phyloP scores from a whole-genome alignment of 2,113 vertebrate species.

The Passer domesticus region DNA sequence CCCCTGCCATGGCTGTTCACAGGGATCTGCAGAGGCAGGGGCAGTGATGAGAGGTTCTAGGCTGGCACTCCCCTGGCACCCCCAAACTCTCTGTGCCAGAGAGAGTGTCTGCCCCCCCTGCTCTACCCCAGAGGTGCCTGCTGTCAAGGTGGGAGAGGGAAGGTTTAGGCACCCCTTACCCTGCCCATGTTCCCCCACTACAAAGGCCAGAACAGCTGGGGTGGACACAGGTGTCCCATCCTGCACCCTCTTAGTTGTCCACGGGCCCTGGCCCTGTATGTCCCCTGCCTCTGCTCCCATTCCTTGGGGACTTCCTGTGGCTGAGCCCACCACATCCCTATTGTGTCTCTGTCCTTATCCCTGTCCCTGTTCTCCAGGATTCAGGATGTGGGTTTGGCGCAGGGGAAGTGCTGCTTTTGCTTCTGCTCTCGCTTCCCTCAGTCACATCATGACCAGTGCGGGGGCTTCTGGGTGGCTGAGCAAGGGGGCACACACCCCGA shows the following conservation, averaged over 20 bases:
- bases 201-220: not conserved
- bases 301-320: not conserved
- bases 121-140: not conserved
- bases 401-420: not conserved
- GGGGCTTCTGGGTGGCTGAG: not conserved
- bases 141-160: not conserved
- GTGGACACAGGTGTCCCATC: not conserved
- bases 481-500: not conserved
- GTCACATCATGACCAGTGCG: fast-evolving
- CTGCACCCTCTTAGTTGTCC: not conserved
- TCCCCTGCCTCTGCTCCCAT: not conserved
- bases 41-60: not conserved
- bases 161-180: not conserved
- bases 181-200: not conserved
- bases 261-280: not conserved
- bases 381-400: not conserved
- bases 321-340: fast-evolving
- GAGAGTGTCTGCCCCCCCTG: not conserved
- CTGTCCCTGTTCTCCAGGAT: not conserved
- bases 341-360: not conserved
- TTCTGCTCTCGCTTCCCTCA: constrained; percentile 48
- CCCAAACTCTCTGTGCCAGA: not conserved
- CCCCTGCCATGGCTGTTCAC: constrained; percentile 50
- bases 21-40: not conserved
- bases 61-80: not conserved